A percentile compares a stretch with the other conserved stretches of the same genome.
Conservation (phyloP, 2,113 vertebrate species). For the Menidia beryllina region DNA sequence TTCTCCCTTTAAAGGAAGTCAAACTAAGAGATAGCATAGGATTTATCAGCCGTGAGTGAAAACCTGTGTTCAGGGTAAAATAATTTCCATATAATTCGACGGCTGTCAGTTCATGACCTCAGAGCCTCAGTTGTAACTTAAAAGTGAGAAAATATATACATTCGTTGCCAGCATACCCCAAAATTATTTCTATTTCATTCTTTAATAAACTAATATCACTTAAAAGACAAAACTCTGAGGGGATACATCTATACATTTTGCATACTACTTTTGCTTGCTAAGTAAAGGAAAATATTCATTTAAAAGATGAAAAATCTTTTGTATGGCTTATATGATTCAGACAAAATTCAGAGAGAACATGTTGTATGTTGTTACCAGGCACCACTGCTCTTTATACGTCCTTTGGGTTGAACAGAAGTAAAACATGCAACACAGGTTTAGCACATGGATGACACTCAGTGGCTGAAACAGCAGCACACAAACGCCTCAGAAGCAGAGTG, state of each 20-base stretch:
- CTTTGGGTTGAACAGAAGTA: background rate
- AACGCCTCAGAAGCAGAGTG: background rate
- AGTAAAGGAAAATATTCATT: constrained; percentile 19
- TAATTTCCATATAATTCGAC: too few species aligned
- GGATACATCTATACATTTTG: constrained; percentile 32
- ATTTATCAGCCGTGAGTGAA: too few species aligned
- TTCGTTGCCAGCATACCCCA: constrained; percentile 6
- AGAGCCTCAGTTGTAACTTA: background rate
- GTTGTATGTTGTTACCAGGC: background rate
- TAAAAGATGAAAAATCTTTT: constrained; percentile 1
- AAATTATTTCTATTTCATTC: constrained; percentile 12
- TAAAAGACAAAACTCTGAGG: constrained; percentile 46
- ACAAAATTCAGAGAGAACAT: background rate
- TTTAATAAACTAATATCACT: constrained; percentile 57
- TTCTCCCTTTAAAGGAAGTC: too few species aligned
- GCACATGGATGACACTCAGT: constrained; percentile 43
- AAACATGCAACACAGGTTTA: constrained; percentile 25
- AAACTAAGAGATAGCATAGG: too few species aligned
- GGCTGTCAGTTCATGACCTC: too few species aligned
- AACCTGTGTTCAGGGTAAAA: too few species aligned
- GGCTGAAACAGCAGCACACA: constrained; percentile 36
- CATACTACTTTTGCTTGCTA: constrained; percentile 23
- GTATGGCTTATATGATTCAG: constrained; percentile 48
- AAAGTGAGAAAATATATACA: background rate
- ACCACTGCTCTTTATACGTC: constrained; percentile 3